These are phyloP conservation scores for Machimus rusticus DNA, from an alignment of 2,888 invertebrate genomes.

Conservation along the genomic window DNA sequence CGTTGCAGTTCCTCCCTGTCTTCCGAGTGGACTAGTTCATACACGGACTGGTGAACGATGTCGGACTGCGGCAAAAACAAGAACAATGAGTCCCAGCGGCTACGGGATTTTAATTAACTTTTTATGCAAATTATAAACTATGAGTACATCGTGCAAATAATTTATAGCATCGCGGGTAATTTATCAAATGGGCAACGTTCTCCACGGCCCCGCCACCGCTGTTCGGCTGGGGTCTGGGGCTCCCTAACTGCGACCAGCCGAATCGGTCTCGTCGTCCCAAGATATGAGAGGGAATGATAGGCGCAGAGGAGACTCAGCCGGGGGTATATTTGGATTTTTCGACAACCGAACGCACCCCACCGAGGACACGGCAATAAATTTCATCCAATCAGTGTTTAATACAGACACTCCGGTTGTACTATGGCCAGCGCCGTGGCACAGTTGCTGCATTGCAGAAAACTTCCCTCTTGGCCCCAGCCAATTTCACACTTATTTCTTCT, in stretches of 20 bases:
- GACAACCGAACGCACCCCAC: slow-evolving; percentile 44
- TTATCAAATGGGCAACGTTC: slow-evolving; percentile 26
- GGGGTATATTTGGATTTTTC: slow-evolving; percentile 47
- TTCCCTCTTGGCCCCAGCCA: not conserved
- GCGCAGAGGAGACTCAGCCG: slow-evolving; percentile 42
- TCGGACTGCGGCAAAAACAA: slow-evolving; percentile 82
- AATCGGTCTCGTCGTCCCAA: not conserved
- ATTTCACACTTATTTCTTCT: not conserved
- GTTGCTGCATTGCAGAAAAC: not conserved
- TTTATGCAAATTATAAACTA: slow-evolving; percentile 41
- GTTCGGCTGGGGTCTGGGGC: not conserved
- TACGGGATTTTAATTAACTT: slow-evolving; percentile 39
- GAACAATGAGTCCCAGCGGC: slow-evolving; percentile 14
- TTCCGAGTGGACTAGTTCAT: slow-evolving; percentile 98
- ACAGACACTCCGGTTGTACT: not conserved
- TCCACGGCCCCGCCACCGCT: not conserved
- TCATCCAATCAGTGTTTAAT: slow-evolving; percentile 39
- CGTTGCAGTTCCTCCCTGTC: slow-evolving; percentile 96
- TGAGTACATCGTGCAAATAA: slow-evolving; percentile 33
- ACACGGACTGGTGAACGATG: slow-evolving; percentile 98
- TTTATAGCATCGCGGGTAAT: slow-evolving; percentile 32
- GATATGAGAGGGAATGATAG: slow-evolving; percentile 13
- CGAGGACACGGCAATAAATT: slow-evolving; percentile 43
- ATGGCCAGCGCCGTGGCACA: not conserved
- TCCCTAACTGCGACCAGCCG: not conserved